Evolutionary conservation across 1,140 invertebrate species (phyloP), one percentile per base, ranked within the genome.

Genomic region (Sinonovacula constricta): DNA sequence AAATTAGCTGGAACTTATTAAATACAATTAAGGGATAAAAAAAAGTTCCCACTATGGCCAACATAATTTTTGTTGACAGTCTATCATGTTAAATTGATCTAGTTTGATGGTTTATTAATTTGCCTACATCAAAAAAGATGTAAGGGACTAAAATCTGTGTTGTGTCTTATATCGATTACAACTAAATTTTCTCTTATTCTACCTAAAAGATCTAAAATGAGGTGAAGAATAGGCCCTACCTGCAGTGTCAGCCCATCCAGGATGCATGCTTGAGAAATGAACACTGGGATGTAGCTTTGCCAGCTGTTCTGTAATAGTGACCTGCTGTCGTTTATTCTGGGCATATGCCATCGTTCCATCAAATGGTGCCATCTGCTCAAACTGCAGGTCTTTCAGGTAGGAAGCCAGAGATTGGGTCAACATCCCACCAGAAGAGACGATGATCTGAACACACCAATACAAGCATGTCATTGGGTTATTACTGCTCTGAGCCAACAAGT

Each of bases 271-370:
- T 26, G 90, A 91, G 82, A 93, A 93, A 71, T 92, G 90, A 51
- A 93, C 84, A 18, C 87, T 87, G 26, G 92, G 90, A 83, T 91
- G 89, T 33, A 83, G 82, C 65, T 88, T 83, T 2, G 92, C 91
- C 81, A 91, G 92, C 82, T 91, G 79, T 79, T 92, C 89, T 7
- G 90, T 88, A 91, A 93, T 91, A 15, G 92, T 79, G 56, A 91
- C 91, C 85, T 93, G 91, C 82, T 93, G 92, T 26, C 92, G 81
- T 81, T 93, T 93, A 71, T 92, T 92, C 77, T 93, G 92, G n/a
- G 92, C 90, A 84, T 93, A 93, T 0, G 90, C 91, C 82, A 91
- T 88, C 7, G 90, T 92, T 26, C 92, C 92, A 82, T 92, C 91
- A 89, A 91, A 93, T 3, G 87, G 86, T 34, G 85, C 86, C 78